A percentile compares a stretch with the other conserved stretches of the same genome.
Conservation (phyloP, 1,140 invertebrate genomes). For the Caenorhabditis briggsae region DNA sequence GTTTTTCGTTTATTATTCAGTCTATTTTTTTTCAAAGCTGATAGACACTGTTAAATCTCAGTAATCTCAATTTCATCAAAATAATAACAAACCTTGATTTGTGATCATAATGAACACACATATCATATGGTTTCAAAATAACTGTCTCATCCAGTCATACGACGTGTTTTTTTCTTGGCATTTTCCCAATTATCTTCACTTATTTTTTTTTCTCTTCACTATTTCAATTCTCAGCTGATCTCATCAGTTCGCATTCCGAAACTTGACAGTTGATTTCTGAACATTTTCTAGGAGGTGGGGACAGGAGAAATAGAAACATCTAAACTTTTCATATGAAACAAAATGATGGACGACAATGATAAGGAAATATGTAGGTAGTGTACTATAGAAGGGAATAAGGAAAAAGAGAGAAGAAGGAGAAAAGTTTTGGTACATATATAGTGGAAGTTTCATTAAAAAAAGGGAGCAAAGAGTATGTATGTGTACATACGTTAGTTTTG, state of each 20-base stretch:
- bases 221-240: conserved; percentile 14
- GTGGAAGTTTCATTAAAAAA: conserved; percentile 17
- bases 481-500: not conserved
- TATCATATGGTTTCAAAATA: conserved; percentile 47
- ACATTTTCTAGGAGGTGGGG: not conserved
- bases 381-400: conserved; percentile 38
- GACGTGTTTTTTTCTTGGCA: conserved; percentile 30
- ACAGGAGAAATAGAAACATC: not conserved
- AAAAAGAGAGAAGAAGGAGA: not conserved
- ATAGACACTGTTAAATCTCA: not conserved
- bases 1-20: too few relatives aligned
- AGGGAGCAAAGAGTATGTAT: not conserved
- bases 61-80: not conserved
- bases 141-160: conserved; percentile 20
- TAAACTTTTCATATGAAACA: conserved; percentile 38
- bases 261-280: conserved; percentile 15
- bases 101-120: conserved; percentile 16
- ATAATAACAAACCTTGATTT: conserved; percentile 14
- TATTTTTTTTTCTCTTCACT: not conserved
- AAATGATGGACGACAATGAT: conserved; percentile 2
- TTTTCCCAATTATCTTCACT: not conserved
- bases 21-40: not conserved
- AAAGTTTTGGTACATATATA: conserved; percentile 1
- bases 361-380: not conserved
- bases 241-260: not conserved